Conservation (phyloP, 2,797 vertebrate genomes). For the Pachyuromys duprasi region DNA sequence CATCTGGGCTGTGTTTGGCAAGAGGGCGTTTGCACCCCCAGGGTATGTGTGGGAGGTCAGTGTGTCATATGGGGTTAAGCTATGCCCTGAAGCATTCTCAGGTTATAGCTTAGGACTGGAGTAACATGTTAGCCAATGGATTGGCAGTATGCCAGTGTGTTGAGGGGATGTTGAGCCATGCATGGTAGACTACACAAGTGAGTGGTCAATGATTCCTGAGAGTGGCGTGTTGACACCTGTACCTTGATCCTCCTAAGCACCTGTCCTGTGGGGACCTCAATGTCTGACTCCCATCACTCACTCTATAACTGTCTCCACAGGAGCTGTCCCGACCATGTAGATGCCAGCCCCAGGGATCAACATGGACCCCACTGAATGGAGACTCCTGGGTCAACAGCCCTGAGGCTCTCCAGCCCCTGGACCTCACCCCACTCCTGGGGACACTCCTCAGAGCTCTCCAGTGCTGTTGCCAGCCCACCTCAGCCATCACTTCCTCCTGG, state of each 20-base stretch:
- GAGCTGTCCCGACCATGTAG: constrained; percentile 97
- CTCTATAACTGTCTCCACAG: constrained; percentile 88
- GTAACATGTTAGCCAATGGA: fast-evolving
- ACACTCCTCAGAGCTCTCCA: constrained; percentile 50
- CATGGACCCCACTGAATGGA: constrained; percentile 96
- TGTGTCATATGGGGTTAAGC: neutral
- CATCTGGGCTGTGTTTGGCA: neutral
- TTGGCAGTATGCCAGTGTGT: neutral
- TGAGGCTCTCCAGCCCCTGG: constrained; percentile 90
- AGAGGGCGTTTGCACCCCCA: neutral
- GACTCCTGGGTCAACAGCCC: constrained; percentile 94
- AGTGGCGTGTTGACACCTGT: neutral
- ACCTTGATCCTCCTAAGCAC: neutral
- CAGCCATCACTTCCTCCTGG: constrained; percentile 22
- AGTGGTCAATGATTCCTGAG: neutral
- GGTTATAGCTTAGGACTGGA: neutral
- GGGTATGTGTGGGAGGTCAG: neutral
- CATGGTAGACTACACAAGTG: neutral
- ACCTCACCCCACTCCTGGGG: constrained; percentile 76
- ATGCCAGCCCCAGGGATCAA: constrained; percentile 89
- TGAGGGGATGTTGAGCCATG: too few relatives aligned
- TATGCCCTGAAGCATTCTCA: neutral
- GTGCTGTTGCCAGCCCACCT: constrained; percentile 52
- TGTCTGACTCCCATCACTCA: constrained; percentile 45
- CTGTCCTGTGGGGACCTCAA: neutral